Conservation (phyloP, 2,888 invertebrate species). For the Drosophila antonietae region DNA sequence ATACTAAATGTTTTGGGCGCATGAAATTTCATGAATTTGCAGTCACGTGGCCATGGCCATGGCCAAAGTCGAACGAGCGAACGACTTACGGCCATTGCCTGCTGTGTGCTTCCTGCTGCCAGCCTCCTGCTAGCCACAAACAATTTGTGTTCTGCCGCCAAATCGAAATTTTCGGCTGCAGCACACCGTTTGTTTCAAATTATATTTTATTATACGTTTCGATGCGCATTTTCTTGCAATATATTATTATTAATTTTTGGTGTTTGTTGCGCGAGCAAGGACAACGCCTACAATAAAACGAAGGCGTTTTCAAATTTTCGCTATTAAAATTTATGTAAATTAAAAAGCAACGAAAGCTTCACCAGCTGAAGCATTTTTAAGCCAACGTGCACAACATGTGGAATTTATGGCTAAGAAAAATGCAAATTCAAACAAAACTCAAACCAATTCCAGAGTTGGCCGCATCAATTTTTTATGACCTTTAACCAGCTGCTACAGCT, state of each 20-base stretch:
- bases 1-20: slow-evolving; percentile 72
- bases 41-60: slow-evolving; percentile 9
- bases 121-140: slow-evolving; percentile 16
- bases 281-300: slow-evolving; percentile 7
- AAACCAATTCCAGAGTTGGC: slow-evolving; percentile 24
- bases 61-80: slow-evolving; percentile 9
- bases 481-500: slow-evolving; percentile 24
- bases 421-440: slow-evolving; percentile 43
- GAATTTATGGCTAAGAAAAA: slow-evolving; percentile 58
- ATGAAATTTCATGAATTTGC: slow-evolving; percentile 19
- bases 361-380: slow-evolving; percentile 3
- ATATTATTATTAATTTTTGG: background rate
- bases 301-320: slow-evolving; percentile 55
- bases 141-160: slow-evolving; percentile 36
- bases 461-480: slow-evolving; percentile 41
- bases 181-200: slow-evolving; percentile 3
- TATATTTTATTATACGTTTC: slow-evolving; percentile 47
- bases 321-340: slow-evolving; percentile 75
- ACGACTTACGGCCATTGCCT: slow-evolving; percentile 19
- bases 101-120: background rate
- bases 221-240: background rate
- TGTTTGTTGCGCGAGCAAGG: background rate
- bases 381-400: slow-evolving; percentile 43
- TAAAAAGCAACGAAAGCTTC: slow-evolving; percentile 45
- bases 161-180: slow-evolving; percentile 16